Evolutionary conservation across 2,797 vertebrate species (phyloP).

Genomic region (Mycteria americana): DNA sequence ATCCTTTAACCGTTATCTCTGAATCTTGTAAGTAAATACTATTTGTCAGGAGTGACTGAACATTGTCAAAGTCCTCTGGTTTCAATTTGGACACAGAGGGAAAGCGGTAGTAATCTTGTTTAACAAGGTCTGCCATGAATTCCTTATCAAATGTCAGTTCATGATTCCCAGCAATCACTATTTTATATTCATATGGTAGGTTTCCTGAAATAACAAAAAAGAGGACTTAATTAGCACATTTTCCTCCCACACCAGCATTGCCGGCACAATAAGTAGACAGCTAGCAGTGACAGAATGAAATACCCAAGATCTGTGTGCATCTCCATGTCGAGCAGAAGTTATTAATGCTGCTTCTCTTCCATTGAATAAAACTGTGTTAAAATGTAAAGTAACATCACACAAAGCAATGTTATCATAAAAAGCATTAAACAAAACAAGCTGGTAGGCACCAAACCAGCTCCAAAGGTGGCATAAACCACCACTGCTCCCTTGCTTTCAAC

Average conservation of each 20-base stretch:
- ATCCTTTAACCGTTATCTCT: slow-evolving; percentile 97
- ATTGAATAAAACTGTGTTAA: neutral
- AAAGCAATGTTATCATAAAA: neutral
- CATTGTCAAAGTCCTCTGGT: slow-evolving; percentile 99
- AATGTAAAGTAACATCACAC: neutral
- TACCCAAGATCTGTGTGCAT: neutral
- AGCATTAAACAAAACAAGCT: neutral
- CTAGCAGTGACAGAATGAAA: slow-evolving; percentile 15
- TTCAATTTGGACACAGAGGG: slow-evolving; percentile 99
- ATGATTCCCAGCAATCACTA: slow-evolving; percentile 98
- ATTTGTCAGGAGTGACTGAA: slow-evolving; percentile 97
- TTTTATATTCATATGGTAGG: slow-evolving; percentile 97
- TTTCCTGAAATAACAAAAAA: slow-evolving; percentile 84
- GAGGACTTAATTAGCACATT: slow-evolving; percentile 74
- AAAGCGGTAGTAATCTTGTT: slow-evolving; percentile 99
- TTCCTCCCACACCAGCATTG: slow-evolving; percentile 47
- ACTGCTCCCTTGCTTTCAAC: neutral
- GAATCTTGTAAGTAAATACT: slow-evolving; percentile 99
- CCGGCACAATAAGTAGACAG: slow-evolving; percentile 44
- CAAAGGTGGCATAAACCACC: neutral
- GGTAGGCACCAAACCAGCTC: neutral
- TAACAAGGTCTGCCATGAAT: slow-evolving; percentile 99
- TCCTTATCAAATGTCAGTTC: slow-evolving; percentile 99
- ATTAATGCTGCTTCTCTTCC: neutral
- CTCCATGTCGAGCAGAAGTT: slow-evolving; percentile 19